phyloP scores from a whole-genome alignment of 2,797 vertebrate species.

The Muraenolepis orangiensis region DNA sequence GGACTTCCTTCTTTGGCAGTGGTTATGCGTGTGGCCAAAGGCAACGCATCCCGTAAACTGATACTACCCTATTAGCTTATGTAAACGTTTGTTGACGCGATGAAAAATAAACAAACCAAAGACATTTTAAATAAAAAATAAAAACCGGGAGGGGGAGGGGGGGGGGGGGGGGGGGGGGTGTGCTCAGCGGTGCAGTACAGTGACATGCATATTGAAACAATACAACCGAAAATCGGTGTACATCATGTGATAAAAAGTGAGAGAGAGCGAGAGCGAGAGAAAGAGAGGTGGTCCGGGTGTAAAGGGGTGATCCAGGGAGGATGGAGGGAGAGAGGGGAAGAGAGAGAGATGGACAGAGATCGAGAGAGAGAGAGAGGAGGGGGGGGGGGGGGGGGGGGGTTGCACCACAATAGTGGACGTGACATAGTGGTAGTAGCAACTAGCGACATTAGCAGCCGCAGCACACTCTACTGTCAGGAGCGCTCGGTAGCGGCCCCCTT shows the following conservation, averaged over 20 bases:
- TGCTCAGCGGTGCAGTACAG: conserved; percentile 53
- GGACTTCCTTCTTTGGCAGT: conserved; percentile 64
- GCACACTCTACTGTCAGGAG: conserved; percentile 60
- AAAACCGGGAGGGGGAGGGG: too few relatives aligned
- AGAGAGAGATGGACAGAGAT: conserved; percentile 11
- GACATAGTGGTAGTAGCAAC: too few relatives aligned
- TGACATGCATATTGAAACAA: conserved; percentile 70
- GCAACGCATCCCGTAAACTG: conserved; percentile 50
- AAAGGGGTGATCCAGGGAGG: conserved; percentile 6
- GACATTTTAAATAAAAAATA: too few relatives aligned
- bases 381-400: conserved; percentile 7
- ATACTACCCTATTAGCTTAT: background rate
- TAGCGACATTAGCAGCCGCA: too few relatives aligned
- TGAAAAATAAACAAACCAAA: background rate
- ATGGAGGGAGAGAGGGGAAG: conserved; percentile 7
- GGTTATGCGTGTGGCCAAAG: conserved; percentile 55
- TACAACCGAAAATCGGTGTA: conserved; percentile 49
- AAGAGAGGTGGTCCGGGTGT: background rate
- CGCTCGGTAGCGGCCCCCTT: conserved; percentile 50
- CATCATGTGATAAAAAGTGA: background rate
- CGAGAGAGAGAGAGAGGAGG: conserved; percentile 17
- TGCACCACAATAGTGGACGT: background rate
- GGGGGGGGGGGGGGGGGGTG: too few relatives aligned
- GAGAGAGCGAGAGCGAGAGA: background rate
- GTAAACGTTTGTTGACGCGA: background rate